Base-by-base conservation (phyloP, 2,797 vertebrate genomes). In the Coregonus sp. region DNA sequence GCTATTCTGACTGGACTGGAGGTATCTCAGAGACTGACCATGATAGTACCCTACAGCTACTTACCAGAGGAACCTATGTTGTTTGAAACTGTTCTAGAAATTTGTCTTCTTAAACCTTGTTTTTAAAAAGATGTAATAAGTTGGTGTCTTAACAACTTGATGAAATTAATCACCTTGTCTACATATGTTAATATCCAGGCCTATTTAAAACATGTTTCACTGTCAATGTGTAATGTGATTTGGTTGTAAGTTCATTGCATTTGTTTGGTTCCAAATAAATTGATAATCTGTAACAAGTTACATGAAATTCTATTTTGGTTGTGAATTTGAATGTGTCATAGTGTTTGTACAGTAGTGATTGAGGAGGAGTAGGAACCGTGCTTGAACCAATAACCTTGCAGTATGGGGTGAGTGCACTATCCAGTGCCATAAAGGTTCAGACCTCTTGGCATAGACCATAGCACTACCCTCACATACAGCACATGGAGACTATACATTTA, bases 61-160 rank as follows among this genome's bases (percentile, higher is more conserved):
- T 18, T 75, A 7, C 69, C 70, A 12, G 67, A 71, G 66, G 61
- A 61, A 16, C 15, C 6, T 77, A 5, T 85, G 84, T 87, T 81
- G 29, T 82, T 78, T 78, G 47, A 52, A 61, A 52, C 25, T 51
- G 12, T 47, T 47, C 20, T 29, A 25, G 29, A 66, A 14, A 54
- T 72, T 72, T 15, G 31, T 6, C 15, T 31, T 47, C 40, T 47
- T 29, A 72, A 72, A 52, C 16, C 31, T 3, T 79, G 67, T 81
- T 78, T 11, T 40, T 37, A 6, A 12, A 47, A 47, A 47, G 40
- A 47, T 47, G 40, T 12, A 12, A 3, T 47, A 47, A 47, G 40
- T 47, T 47, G 9, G 11, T 47, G 40, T 47, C 40, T 47, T 47
- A 47, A 47, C 40, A 47, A 47, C 40, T 50, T 69, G 67, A 7